Evolutionary conservation across 53 echinoderm and acorn worm species (phyloP).

Genomic region (Hippasteria phrygiana): DNA sequence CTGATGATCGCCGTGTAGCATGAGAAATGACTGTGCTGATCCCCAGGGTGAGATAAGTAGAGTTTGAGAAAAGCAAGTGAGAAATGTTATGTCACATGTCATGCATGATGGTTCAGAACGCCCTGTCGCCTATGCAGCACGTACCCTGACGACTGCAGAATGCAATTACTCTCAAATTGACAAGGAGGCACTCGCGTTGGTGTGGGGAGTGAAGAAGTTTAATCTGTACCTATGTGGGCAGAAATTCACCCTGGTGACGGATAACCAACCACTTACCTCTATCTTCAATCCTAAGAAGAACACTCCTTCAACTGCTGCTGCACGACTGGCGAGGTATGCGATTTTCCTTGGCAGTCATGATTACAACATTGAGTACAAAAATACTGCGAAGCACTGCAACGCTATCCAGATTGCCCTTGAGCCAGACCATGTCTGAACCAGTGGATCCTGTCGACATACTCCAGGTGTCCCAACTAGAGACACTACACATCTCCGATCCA

Average conservation of each 20-base stretch:
- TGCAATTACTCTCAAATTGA: conserved; percentile 67
- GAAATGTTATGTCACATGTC: conserved; percentile 50
- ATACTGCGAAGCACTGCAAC: conserved; percentile 2
- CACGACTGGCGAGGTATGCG: conserved; percentile 28
- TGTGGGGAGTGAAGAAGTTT: conserved; percentile 60
- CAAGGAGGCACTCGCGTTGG: conserved; percentile 59
- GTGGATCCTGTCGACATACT: conserved; percentile 4
- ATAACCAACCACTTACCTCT: conserved; percentile 66
- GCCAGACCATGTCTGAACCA: background rate
- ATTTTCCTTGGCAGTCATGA: conserved; percentile 41
- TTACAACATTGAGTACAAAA: conserved; percentile 29
- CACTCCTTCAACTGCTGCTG: conserved; percentile 38
- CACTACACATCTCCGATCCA: conserved; percentile 63
- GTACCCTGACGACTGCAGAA: conserved; percentile 56
- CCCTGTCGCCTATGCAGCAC: conserved; percentile 65
- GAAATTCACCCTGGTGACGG: conserved; percentile 61
- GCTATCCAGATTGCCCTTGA: conserved; percentile 34
- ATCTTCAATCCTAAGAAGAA: conserved; percentile 18
- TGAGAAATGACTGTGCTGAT: too few relatives aligned
- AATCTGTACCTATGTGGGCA: conserved; percentile 41
- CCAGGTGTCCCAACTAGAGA: conserved; percentile 18
- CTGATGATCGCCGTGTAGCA: too few relatives aligned
- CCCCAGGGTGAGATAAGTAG: too few relatives aligned
- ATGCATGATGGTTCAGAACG: conserved; percentile 52
- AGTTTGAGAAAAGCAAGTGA: too few relatives aligned